A percentile compares a stretch with the other conserved stretches of the same genome.
Conservation (phyloP, 2,888 invertebrate genomes). For the Allophyes oxyacanthae region DNA sequence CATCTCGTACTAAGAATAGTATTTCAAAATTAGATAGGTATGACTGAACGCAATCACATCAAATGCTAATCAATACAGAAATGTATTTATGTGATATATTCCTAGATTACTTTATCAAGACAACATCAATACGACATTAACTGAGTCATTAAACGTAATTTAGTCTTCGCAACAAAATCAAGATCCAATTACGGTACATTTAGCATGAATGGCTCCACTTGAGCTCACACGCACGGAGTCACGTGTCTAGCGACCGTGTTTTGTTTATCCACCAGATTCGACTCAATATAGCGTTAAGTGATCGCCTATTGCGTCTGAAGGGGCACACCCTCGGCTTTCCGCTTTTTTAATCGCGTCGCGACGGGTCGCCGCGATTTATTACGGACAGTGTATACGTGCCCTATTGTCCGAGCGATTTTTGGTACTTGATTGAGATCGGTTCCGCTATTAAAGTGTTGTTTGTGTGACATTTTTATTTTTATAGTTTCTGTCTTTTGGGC, state of each 20-base stretch:
- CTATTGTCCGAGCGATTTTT: constrained; percentile 63
- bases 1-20: no score
- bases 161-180: constrained; percentile 72
- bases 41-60: no score
- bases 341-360: constrained; percentile 75
- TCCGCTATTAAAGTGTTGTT: constrained; percentile 68
- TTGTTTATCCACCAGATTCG: constrained; percentile 83
- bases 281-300: constrained; percentile 84
- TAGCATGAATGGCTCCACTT: constrained; percentile 75
- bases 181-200: constrained; percentile 86
- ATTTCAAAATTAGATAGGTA: no score
- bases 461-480: constrained; percentile 60
- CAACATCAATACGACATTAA: constrained; percentile 34
- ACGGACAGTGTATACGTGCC: constrained; percentile 73
- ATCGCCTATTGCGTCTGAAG: constrained; percentile 68
- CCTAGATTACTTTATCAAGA: constrained; percentile 41
- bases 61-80: not conserved
- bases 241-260: constrained; percentile 75
- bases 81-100: not conserved
- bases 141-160: constrained; percentile 65
- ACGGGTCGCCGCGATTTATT: constrained; percentile 77
- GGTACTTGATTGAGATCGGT: constrained; percentile 77
- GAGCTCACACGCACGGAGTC: constrained; percentile 65
- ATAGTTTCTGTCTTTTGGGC: constrained; percentile 41
- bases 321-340: constrained; percentile 74